A percentile compares a stretch with the other conserved stretches of the same genome.
phyloP scores from a whole-genome alignment of 2,113 vertebrate species.

The human region GRCh38 chr6:149365001-149365500 shows the following conservation, averaged over 20 bases:
- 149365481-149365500: background rate
- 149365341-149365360: background rate
- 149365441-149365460: background rate
- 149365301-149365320: background rate
- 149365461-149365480: background rate
- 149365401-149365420: background rate
- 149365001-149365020: background rate
- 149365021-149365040: background rate
- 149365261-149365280: conserved; percentile 40
- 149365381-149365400: background rate
- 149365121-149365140: background rate
- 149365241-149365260: background rate
- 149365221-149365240: conserved; percentile 27
- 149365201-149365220: background rate
- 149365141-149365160: conserved; percentile 4
- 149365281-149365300: background rate
- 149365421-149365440: background rate
- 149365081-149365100: background rate
- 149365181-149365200: background rate
- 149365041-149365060: background rate
- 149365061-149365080: background rate
- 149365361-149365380: background rate
- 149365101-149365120: background rate
- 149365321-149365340: background rate
- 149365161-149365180: conserved; percentile 3